Conservation (phyloP, 1,140 invertebrate genomes). For the Micrasema minimum region DNA sequence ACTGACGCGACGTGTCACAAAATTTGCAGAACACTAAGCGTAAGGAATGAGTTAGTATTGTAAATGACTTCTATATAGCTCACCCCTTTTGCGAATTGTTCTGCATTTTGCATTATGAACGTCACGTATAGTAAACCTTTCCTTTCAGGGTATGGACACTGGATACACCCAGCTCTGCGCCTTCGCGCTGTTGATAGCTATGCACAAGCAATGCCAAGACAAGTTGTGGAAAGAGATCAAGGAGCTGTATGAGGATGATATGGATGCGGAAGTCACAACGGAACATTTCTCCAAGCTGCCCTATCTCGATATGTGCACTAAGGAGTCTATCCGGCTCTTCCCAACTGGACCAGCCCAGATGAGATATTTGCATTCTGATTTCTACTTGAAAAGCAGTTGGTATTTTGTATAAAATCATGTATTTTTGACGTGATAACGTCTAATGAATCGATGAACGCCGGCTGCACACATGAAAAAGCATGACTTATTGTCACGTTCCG, state of each 20-base stretch:
- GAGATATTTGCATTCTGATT: slow-evolving; percentile 16
- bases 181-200: slow-evolving; percentile 6
- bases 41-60: no score
- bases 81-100: no score
- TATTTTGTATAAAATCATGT: no score
- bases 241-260: not conserved
- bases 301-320: not conserved
- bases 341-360: slow-evolving; percentile 6
- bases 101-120: no score
- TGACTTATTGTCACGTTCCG: no score
- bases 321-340: slow-evolving; percentile 20
- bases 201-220: slow-evolving; percentile 9
- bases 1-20: no score
- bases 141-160: slow-evolving; percentile 1
- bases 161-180: not conserved
- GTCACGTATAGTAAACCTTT: no score
- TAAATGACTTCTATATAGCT: no score
- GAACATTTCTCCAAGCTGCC: slow-evolving; percentile 10
- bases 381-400: slow-evolving; percentile 25
- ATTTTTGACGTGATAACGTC: no score
- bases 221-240: slow-evolving; percentile 12
- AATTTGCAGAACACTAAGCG: no score
- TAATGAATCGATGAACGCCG: no score
- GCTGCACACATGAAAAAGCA: no score
- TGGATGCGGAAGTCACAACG: not conserved